Conservation (phyloP, 2,113 vertebrate species). For the Pelobates fuscus region DNA sequence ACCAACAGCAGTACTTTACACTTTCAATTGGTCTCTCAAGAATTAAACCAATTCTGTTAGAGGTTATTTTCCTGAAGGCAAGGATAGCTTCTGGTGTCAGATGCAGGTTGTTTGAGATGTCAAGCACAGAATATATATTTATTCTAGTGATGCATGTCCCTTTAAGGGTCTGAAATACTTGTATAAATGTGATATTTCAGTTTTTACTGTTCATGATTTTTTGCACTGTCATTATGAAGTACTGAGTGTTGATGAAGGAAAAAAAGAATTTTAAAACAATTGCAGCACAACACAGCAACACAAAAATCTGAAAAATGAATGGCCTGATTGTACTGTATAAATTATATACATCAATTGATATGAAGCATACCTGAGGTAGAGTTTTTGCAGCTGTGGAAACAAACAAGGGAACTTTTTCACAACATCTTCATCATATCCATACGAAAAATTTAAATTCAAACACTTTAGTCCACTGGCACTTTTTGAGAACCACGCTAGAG, state of each 20-base stretch:
- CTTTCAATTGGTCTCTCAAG: slow-evolving; percentile 25
- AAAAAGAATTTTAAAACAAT: too few species aligned
- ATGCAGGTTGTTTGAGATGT: background rate
- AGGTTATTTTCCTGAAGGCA: slow-evolving; percentile 32
- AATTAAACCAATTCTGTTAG: slow-evolving; percentile 36
- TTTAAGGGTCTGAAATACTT: too few species aligned
- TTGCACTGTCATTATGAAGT: too few species aligned
- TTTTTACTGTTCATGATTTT: too few species aligned
- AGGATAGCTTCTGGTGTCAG: slow-evolving; percentile 14
- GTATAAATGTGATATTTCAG: too few species aligned
- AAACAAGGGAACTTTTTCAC: slow-evolving; percentile 38
- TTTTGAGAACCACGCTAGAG: slow-evolving; percentile 30
- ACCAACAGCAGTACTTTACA: slow-evolving; percentile 35
- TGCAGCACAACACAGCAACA: too few species aligned
- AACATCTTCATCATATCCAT: slow-evolving; percentile 39
- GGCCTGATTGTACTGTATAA: too few species aligned
- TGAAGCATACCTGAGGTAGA: slow-evolving; percentile 43
- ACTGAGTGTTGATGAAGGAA: too few species aligned
- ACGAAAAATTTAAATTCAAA: slow-evolving; percentile 37
- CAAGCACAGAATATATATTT: too few species aligned
- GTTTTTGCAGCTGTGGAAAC: slow-evolving; percentile 42
- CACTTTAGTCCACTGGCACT: slow-evolving; percentile 24
- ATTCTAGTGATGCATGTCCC: too few species aligned
- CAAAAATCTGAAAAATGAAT: too few species aligned
- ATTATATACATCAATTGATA: too few species aligned